These are phyloP conservation scores for Anser cygnoides DNA, from an alignment of 2,113 vertebrate genomes.

Conservation along the genomic window DNA sequence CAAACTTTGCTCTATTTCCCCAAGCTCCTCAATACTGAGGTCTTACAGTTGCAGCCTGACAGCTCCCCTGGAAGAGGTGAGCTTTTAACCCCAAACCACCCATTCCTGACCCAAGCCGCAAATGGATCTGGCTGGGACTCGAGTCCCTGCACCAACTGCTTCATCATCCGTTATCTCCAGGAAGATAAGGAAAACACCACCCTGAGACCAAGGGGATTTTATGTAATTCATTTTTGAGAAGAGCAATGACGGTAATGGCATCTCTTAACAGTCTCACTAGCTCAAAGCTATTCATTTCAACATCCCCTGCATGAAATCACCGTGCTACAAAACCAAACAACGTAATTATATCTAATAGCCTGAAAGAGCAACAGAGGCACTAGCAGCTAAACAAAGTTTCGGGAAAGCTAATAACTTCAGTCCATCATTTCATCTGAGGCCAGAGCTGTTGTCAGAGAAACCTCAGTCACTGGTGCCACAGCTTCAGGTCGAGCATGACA, in stretches of 20 bases:
- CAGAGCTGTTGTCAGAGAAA: not conserved
- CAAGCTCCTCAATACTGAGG: not conserved
- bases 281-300: not conserved
- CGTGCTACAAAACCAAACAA: not conserved
- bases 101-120: not conserved
- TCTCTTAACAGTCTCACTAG: not conserved
- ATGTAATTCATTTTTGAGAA: not conserved
- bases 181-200: not conserved
- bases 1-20: not conserved
- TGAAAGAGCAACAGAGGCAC: fast-evolving
- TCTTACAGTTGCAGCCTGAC: not conserved
- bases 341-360: not conserved
- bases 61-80: not conserved
- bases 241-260: not conserved
- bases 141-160: not conserved
- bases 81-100: not conserved
- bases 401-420: not conserved
- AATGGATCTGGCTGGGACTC: not conserved
- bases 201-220: not conserved
- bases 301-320: not conserved
- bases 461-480: not conserved
- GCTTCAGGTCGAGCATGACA: fast-evolving
- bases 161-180: not conserved
- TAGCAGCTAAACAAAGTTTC: not conserved
- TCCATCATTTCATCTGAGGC: fast-evolving